Evolutionary conservation across 2,888 invertebrate species (phyloP).

Genomic region (Doris montereyensis): DNA sequence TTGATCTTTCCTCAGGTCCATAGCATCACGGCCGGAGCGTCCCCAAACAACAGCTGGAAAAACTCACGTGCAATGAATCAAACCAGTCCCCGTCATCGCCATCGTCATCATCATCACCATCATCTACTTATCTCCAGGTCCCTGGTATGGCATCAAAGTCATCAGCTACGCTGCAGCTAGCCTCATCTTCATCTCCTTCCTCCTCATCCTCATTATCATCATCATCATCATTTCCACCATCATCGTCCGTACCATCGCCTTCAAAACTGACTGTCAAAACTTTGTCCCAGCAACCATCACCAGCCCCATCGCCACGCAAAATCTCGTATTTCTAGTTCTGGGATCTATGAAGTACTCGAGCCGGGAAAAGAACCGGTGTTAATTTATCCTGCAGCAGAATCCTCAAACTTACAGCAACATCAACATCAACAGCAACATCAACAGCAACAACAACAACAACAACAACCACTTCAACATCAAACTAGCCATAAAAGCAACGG

Average conservation of each 20-base stretch:
- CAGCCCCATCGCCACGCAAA: not conserved
- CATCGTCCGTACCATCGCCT: not conserved
- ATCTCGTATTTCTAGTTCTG: slow-evolving; percentile 13
- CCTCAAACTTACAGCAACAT: not conserved
- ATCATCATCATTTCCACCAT: not conserved
- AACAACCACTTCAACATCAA: too few relatives aligned
- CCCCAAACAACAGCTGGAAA: slow-evolving; percentile 59
- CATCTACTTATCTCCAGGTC: not conserved
- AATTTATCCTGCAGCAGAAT: slow-evolving; percentile 39
- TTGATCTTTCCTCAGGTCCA: slow-evolving; percentile 51
- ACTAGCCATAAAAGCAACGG: too few relatives aligned
- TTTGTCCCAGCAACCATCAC: too few relatives aligned
- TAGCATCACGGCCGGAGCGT: slow-evolving; percentile 64
- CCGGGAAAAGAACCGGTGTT: slow-evolving; percentile 41
- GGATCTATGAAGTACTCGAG: slow-evolving; percentile 31
- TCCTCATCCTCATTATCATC: slow-evolving; percentile 2
- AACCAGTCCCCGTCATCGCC: not conserved
- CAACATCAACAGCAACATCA: not conserved
- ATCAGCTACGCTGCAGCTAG: not conserved
- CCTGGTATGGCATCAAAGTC: not conserved
- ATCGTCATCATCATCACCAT: slow-evolving; percentile 1
- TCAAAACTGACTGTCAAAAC: not conserved
- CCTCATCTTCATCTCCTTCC: not conserved
- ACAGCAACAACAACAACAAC: not conserved
- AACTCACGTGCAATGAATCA: slow-evolving; percentile 36